Percentiles rank a stretch among this genome's conserved stretches.
These are phyloP conservation scores for Azemiops feae DNA, from an alignment of 2,113 vertebrate species.

Conservation along the genomic window DNA sequence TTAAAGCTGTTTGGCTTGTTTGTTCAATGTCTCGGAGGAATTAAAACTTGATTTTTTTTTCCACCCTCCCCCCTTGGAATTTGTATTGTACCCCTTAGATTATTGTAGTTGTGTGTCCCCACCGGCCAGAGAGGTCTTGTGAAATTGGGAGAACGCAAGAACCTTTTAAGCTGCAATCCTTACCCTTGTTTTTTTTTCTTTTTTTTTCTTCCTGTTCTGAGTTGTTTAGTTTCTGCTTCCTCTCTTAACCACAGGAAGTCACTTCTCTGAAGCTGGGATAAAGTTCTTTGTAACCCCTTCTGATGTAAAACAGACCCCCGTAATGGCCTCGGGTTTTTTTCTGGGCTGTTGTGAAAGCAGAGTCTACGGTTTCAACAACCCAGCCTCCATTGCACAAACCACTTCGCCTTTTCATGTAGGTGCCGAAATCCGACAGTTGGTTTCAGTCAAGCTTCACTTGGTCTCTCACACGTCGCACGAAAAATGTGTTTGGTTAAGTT, in stretches of 20 bases:
- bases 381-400: constrained; percentile 45
- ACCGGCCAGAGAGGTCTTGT: not conserved
- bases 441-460: constrained; percentile 28
- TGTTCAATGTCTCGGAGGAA: not conserved
- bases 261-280: constrained; percentile 49
- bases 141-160: constrained; percentile 21
- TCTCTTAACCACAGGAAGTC: constrained; percentile 52
- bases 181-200: not conserved
- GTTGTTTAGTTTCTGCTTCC: not conserved
- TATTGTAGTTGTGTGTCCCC: not conserved
- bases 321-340: constrained; percentile 44
- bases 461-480: constrained; percentile 8
- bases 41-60: not conserved
- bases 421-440: constrained; percentile 33
- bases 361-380: constrained; percentile 55
- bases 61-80: not conserved
- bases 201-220: not conserved
- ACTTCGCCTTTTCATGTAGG: constrained; percentile 45
- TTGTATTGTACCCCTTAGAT: not conserved
- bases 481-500: not conserved
- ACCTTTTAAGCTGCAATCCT: constrained; percentile 33
- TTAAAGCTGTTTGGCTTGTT: not conserved
- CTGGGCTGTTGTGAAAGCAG: constrained; percentile 58
- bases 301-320: constrained; percentile 51
- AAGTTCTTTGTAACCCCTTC: constrained; percentile 43